Base-by-base conservation (phyloP, 2,113 vertebrate genomes). In the Gymnogyps californianus region DNA sequence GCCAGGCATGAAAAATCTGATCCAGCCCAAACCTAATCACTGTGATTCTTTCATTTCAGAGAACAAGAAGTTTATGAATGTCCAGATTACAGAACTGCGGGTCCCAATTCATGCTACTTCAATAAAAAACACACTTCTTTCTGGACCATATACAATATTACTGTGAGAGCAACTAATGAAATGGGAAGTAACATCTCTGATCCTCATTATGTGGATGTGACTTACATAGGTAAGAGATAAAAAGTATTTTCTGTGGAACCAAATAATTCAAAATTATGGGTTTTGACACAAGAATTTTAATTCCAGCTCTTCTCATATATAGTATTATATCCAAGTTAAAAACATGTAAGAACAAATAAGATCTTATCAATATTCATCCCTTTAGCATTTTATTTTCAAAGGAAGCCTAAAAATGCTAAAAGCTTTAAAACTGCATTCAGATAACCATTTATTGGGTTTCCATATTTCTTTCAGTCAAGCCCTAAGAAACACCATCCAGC, bases 21-120 rank as follows among this genome's bases (percentile, higher is more conserved):
- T 76, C 20, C 42, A 62, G 25, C 46, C 51, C 31, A 51, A 46
- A 79, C 16, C 74, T 87, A 64, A 93, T 93, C 61, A 82, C 57
- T 65, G 57, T 40, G 57, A 94, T 82, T 75, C 46, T 76, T 94
- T 97, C 97, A 97, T 98, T 99, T 96, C 98, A 98, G 98, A 95
- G 97, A 98, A 16, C 97, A 98, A 24, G 58, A 66, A 7, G 97
- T 96, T 65, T 85, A 98, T 59, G 99, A 99, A 96, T 99, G 99
- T 94, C 98, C 99, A 13, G 99, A 99, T 97, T 99, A 99, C 95
- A 96, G 54, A 94, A 99, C 98, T 3, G 98, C 98, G 0, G 99
- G 99, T 18, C 97, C 98, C 47, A 99, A 99, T 97, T 99, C 99
- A 18, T 99, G 99, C 93, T 99, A 98, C 98, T 99, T 99, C 16